Base-by-base conservation (phyloP, 2,888 invertebrate genomes). In the Tridacna gigas region DNA sequence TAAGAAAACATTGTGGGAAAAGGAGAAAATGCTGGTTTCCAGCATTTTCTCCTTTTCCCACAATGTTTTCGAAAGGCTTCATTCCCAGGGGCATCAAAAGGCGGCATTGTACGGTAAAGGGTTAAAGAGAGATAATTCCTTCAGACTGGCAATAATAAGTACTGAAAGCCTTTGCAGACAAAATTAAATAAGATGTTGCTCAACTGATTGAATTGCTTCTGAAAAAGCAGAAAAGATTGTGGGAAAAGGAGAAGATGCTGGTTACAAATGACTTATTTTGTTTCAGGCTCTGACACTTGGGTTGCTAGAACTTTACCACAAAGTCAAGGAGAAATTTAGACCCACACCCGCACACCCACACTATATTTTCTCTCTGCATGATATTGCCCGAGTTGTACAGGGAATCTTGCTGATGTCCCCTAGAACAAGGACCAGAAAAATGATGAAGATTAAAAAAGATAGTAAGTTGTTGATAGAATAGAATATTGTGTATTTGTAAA, bases 391-490 rank as follows among this genome's bases (percentile, higher is more conserved):
- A 22, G 91, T 94, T 20, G 88, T 94, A 20, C 92, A 94, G 69
- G 94, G 94, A 60, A 92, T 94, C 26, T 89, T 93, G 65, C 91
- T 94, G 73, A 91, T 94, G 92, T 94, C 94, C 12, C 93, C 94
- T 26, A 89, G 92, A 67, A 89, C 92, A 76, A 89, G 90, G 76
- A 89, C 92, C 47, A 84, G 91, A 26, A 93, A 91, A 82, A 89
- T 89, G 85, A 88, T 90, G 83, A 86, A 90, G 28, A 88, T 89
- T 73, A 91, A 90, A 76, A 91, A 90, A 77, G 85, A 88, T 26
- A 86, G 83, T 88, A 75, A 74, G 82, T 80, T 28, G 2, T 37
- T 37, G 7, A 37, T 37, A 37, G 37, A 37, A 37, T 37, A 37
- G 37, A 37, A 20, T 67, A 67, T 37, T 37, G 37, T 37, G 37